A percentile compares a stretch with the other conserved stretches of the same genome.
These are phyloP conservation scores for Gerris buenoi DNA, from an alignment of 1,140 invertebrate species.

Conservation along the genomic window DNA sequence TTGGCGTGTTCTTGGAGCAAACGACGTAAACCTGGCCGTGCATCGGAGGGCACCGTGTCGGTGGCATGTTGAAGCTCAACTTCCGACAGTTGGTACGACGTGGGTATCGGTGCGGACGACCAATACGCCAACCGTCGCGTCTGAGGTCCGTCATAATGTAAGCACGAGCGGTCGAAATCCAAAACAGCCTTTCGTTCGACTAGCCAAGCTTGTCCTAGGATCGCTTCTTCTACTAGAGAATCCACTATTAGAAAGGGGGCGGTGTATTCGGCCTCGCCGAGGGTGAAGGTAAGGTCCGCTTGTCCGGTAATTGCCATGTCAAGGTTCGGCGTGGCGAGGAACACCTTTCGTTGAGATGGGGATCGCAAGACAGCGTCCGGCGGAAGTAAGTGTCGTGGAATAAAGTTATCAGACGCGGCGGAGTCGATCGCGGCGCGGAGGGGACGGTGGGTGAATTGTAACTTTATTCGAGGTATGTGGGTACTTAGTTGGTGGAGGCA, in stretches of 20 bases:
- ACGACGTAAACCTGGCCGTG: neutral
- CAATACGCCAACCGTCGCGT: neutral
- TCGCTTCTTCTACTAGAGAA: neutral
- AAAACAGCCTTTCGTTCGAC: neutral
- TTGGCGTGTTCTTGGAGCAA: neutral
- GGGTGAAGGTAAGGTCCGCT: neutral
- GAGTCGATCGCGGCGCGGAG: neutral
- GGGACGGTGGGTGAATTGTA: neutral
- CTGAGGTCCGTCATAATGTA: neutral
- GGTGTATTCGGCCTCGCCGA: neutral
- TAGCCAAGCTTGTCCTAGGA: neutral
- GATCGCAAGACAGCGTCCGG: neutral
- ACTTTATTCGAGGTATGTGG: neutral
- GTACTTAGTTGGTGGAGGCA: neutral
- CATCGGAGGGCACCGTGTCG: no score
- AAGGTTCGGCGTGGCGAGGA: neutral
- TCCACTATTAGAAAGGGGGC: neutral
- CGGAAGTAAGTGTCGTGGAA: neutral
- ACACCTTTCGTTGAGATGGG: neutral
- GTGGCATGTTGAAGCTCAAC: neutral
- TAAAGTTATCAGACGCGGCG: neutral
- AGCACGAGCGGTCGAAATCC: neutral
- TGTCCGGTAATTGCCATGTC: neutral
- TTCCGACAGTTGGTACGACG: neutral
- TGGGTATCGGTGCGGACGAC: neutral